Evolutionary conservation across 2,797 vertebrate species (phyloP), one percentile per base, ranked within the genome.

Genomic region (Coccyzus lansbergi): DNA sequence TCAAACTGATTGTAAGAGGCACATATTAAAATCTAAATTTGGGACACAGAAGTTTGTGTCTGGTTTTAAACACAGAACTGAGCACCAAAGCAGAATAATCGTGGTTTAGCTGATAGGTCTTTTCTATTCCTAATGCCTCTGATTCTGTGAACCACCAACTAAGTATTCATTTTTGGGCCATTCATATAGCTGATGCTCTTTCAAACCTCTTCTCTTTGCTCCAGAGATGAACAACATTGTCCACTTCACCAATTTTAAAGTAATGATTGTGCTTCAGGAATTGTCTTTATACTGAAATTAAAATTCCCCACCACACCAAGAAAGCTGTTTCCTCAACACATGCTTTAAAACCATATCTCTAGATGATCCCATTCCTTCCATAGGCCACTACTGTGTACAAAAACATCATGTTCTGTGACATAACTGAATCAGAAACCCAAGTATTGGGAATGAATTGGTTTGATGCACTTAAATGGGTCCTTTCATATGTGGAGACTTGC

Each of bases 141-240:
- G 38, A 63, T 56, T 90, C 91, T 67, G 42, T 81, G 92, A 96
- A 86, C 89, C 87, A 69, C 76, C 68, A 53, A 46, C 69, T 83
- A 53, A 82, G 52, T 76, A 88, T 65, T 95, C 74, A 60, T 63
- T 29, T 87, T 87, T 86, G 56, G 79, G 52, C 85, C 1, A 0
- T 81, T 92, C 82, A 31, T 49, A 46, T 2, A 90, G 74, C 36
- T 79, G 36, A 22, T 93, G 63, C 70, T 95, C 74, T 91, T 95
- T 91, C 46, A 3, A 81, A 91, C 52, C 70, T 69, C 83, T 86
- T 62, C 29, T 90, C 63, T 88, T 94, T 81, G 89, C 92, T 93
- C 75, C 74, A 91, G 94, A 91, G 91, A 79, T 92, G 94, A 93
- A 95, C 83, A 95, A 83, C 29, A 70, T 67, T 82, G 85, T 94